Conservation (phyloP, 37 sponge, comb jelly and placozoan species). For the Spongilla lacustris region DNA sequence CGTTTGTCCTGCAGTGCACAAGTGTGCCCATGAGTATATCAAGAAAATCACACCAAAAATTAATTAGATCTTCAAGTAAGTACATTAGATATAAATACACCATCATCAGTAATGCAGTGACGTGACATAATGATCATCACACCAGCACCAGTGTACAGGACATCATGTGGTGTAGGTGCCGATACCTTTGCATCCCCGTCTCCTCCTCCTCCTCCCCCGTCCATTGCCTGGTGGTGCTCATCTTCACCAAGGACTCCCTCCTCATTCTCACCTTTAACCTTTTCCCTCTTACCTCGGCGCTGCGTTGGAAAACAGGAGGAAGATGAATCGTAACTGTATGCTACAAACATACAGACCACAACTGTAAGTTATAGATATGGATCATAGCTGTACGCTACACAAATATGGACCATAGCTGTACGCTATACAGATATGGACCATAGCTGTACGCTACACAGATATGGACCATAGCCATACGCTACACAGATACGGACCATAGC, state of each 20-base stretch:
- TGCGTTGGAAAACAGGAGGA: not conserved
- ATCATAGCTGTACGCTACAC: not conserved
- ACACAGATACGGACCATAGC: not conserved
- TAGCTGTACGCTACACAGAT: no score
- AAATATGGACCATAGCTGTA: no score
- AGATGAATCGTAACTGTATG: not conserved
- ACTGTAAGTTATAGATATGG: not conserved
- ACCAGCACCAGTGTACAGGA: no score
- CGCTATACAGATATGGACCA: not conserved
- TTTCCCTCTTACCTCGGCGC: not conserved
- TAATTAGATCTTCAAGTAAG: no score
- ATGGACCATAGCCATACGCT: no score
- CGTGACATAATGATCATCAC: no score
- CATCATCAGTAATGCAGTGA: no score
- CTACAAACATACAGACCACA: not conserved
- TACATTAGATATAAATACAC: no score
- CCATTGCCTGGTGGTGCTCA: not conserved
- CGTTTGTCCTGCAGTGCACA: not conserved
- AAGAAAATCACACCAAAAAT: no score
- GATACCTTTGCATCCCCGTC: not conserved
- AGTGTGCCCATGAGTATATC: no score
- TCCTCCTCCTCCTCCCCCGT: slow-evolving; percentile 4
- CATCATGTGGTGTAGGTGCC: no score
- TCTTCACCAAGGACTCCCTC: not conserved
- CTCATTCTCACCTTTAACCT: not conserved